Evolutionary conservation across 2,797 vertebrate genomes (phyloP), one percentile per base, ranked within the genome.

Genomic region (Liasis olivaceus): DNA sequence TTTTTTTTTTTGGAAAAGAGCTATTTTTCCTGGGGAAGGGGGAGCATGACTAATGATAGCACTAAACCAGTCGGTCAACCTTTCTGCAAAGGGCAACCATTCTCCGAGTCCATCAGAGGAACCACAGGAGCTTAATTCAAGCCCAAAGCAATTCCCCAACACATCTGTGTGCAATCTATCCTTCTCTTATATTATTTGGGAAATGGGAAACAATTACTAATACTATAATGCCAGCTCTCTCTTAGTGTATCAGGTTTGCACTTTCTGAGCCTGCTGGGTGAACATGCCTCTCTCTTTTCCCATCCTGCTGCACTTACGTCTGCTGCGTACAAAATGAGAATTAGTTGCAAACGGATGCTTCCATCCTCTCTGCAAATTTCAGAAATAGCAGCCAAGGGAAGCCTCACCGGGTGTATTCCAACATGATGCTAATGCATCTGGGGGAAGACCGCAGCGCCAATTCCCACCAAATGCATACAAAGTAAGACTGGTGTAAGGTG

Each of bases 361-460:
- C 91, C 62, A 56, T 59, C 20, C 93, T 92, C 42, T 59, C 90
- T 47, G 15, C 51, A 54, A 12, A 47, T n/a, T 66, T 24, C 13
- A 90, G 91, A 89, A 91, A 90, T 92, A 94, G 93, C 90, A 87
- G 72, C 14, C 94, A 93, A 90, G 89, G 69, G 58, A 88, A 87
- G 47, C 62, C 15, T 5, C 51, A 77, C 85, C 88, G 69, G 47
- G 90, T 88, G 87, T 93, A 94, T 58, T 2, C 1, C 63, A 96
- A 94, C 36, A 88, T 62, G 36, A 90, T 62, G 47, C 85, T 93
- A 5, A 84, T 5, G 58, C 63, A 56, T 20, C 72, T 47, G 20
- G 36, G 51, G 31, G 72, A 47, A 42, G 20, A 24, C 72, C 3
- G 17, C 72, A 24, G 31, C 31, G 26, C 26, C 11, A n/a, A 11